Conservation (phyloP, 2,113 vertebrate species). For the Amblyornis subalaris region DNA sequence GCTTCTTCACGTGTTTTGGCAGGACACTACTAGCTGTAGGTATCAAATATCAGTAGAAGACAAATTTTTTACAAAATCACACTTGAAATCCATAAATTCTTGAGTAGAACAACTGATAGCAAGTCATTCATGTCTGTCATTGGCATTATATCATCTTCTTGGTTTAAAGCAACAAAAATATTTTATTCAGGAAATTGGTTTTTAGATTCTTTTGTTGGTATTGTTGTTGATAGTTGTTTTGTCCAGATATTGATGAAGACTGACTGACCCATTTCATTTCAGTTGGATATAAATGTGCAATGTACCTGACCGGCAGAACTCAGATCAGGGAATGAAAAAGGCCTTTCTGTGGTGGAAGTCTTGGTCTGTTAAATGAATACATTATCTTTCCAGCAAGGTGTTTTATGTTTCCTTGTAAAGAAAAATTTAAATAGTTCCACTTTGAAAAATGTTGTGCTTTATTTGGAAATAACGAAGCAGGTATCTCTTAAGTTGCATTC, state of each 20-base stretch:
- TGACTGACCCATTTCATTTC: background rate
- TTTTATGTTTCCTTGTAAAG: background rate
- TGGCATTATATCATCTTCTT: background rate
- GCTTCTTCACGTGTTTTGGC: slow-evolving; percentile 37
- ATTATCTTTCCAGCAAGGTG: background rate
- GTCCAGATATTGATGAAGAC: background rate
- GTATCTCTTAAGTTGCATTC: background rate
- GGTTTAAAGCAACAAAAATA: background rate
- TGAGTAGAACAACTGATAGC: background rate
- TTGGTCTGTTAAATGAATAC: background rate
- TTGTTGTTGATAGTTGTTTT: background rate
- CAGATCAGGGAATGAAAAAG: background rate
- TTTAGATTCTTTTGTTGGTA: background rate
- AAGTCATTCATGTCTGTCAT: background rate
- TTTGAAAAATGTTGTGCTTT: background rate
- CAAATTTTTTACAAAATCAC: background rate
- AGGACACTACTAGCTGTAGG: slow-evolving; percentile 14
- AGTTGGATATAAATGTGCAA: background rate
- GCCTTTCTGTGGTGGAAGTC: background rate
- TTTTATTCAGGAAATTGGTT: background rate
- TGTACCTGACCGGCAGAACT: background rate
- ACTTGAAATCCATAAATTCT: background rate
- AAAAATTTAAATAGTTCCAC: background rate
- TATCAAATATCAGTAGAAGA: slow-evolving; percentile 18
- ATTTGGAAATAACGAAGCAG: background rate